A percentile compares a stretch with the other conserved stretches of the same genome.
phyloP scores from a whole-genome alignment of 1,140 invertebrate genomes.

The Cotesia chilonis region DNA sequence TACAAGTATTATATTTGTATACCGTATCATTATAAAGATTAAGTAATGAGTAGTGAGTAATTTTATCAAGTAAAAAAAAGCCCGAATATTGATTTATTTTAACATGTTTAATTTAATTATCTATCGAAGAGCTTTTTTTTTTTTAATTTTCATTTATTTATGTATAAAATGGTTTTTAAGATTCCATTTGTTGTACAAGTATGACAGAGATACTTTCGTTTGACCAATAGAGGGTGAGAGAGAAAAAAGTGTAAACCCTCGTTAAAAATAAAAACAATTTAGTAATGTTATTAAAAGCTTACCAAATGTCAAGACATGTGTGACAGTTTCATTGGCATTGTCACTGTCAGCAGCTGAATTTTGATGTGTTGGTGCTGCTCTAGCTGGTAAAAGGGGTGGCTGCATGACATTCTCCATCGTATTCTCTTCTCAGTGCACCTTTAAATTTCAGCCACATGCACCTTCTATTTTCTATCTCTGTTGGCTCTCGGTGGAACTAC shows the following conservation, averaged over 20 bases:
- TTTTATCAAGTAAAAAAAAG: not conserved
- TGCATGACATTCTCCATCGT: constrained; percentile 51
- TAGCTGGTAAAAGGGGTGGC: constrained; percentile 47
- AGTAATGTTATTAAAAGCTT: constrained; percentile 43
- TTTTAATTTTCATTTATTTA: too few relatives aligned
- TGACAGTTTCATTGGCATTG: constrained; percentile 63
- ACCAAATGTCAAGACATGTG: constrained; percentile 70
- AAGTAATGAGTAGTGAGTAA: too few relatives aligned
- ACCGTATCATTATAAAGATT: too few relatives aligned
- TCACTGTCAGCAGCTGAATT: constrained; percentile 37
- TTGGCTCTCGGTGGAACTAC: not conserved
- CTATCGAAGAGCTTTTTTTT: too few relatives aligned
- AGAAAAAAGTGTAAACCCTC: too few relatives aligned
- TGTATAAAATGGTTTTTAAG: too few relatives aligned
- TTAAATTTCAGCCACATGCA: not conserved
- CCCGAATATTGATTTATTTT: not conserved
- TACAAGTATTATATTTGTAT: not conserved
- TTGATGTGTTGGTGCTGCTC: constrained; percentile 40
- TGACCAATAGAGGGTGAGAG: too few relatives aligned
- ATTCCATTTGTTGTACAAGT: too few relatives aligned
- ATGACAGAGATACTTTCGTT: too few relatives aligned
- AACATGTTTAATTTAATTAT: too few relatives aligned
- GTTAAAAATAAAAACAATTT: too few relatives aligned
- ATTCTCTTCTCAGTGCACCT: not conserved
- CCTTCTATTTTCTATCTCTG: not conserved